phyloP scores from a whole-genome alignment of 2,888 invertebrate genomes.

The Ryuthela nishihirai region DNA sequence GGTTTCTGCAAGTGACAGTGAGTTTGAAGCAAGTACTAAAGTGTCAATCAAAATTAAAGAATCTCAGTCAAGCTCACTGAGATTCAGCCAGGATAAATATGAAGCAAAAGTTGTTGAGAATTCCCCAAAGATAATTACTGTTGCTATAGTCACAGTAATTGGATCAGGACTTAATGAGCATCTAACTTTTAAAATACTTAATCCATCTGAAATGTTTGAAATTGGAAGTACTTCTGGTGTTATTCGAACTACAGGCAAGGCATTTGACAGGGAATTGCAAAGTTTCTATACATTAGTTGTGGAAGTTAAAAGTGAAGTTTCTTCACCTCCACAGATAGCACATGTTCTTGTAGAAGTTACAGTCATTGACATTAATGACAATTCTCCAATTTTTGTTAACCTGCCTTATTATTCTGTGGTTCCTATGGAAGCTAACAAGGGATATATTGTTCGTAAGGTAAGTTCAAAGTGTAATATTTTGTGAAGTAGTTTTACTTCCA shows the following conservation, averaged over 20 bases:
- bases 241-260: conserved; percentile 71
- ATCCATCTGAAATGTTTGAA: conserved; percentile 79
- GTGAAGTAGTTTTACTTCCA: not conserved
- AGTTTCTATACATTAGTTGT: conserved; percentile 79
- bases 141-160: conserved; percentile 79
- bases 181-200: conserved; percentile 76
- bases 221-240: conserved; percentile 91
- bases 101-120: conserved; percentile 80
- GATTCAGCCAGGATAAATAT: conserved; percentile 75
- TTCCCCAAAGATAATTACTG: conserved; percentile 71
- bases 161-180: conserved; percentile 85
- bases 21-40: conserved; percentile 67
- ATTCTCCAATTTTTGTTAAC: conserved; percentile 86
- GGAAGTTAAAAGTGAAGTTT: conserved; percentile 56
- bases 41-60: conserved; percentile 65
- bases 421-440: conserved; percentile 77
- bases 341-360: conserved; percentile 75
- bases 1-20: conserved; percentile 50
- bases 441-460: conserved; percentile 71
- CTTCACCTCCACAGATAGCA: conserved; percentile 59
- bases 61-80: conserved; percentile 65
- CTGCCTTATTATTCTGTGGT: conserved; percentile 90
- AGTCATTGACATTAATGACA: conserved; percentile 83
- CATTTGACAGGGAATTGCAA: conserved; percentile 81
- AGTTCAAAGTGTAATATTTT: conserved; percentile 21